Conservation (phyloP, 2,888 invertebrate species). For the Pyrocoelia pectoralis region DNA sequence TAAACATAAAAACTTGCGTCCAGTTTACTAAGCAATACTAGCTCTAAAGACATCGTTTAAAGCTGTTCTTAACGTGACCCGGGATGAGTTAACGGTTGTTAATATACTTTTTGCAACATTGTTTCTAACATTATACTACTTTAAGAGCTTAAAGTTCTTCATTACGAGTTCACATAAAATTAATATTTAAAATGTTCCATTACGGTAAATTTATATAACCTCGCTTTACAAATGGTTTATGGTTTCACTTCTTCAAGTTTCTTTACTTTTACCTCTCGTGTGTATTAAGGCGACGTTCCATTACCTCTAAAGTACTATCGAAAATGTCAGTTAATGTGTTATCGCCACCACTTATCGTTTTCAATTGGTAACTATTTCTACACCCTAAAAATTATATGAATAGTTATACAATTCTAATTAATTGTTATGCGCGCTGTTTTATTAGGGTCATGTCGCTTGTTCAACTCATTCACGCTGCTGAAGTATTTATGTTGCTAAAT, state of each 20-base stretch:
- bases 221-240: too few relatives aligned
- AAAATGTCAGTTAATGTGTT: neutral
- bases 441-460: neutral
- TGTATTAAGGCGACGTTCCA: too few relatives aligned
- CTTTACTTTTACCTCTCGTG: too few relatives aligned
- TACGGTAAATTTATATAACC: neutral
- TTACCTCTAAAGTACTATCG: neutral
- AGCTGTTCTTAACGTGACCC: neutral
- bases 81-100: neutral
- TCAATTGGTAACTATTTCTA: neutral
- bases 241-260: too few relatives aligned
- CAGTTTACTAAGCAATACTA: neutral
- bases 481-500: neutral
- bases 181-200: neutral
- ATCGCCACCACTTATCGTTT: neutral
- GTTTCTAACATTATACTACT: neutral
- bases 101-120: neutral
- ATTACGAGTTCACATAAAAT: neutral
- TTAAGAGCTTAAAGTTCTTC: too few relatives aligned
- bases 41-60: neutral
- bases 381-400: neutral
- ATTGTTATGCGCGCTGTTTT: neutral
- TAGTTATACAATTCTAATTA: neutral
- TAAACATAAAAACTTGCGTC: neutral
- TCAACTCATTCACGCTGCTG: conserved; percentile 1